These are phyloP conservation scores for Microctonus aethiopoides DNA, from an alignment of 2,888 invertebrate genomes.

Conservation along the genomic window DNA sequence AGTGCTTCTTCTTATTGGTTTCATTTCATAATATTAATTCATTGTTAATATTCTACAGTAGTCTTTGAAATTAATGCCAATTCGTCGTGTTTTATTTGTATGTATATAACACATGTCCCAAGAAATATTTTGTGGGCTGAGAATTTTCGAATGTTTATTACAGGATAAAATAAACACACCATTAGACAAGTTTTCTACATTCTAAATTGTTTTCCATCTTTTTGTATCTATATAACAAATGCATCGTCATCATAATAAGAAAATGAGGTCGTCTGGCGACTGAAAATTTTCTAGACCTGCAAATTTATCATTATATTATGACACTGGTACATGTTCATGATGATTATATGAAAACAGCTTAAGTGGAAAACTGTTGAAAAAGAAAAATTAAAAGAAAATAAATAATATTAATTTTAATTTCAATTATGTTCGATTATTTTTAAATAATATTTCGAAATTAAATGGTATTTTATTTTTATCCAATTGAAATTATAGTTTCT, in stretches of 20 bases:
- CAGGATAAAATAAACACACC: not conserved
- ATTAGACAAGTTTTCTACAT: not conserved
- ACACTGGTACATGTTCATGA: not conserved
- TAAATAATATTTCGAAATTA: too few species aligned
- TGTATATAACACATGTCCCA: too few species aligned
- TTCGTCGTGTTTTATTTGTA: not conserved
- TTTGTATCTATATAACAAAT: not conserved
- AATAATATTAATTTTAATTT: too few species aligned
- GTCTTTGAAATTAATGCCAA: not conserved
- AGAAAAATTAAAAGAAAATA: too few species aligned
- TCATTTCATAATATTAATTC: not conserved
- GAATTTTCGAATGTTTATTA: too few species aligned
- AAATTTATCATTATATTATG: not conserved
- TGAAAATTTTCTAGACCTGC: not conserved
- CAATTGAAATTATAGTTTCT: too few species aligned
- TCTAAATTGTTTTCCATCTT: not conserved
- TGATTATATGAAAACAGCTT: not conserved
- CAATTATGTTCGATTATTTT: too few species aligned
- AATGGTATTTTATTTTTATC: too few species aligned
- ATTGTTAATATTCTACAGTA: not conserved
- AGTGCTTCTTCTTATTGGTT: not conserved
- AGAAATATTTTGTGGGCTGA: too few species aligned
- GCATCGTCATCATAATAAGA: constrained; percentile 1
- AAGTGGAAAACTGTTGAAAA: too few species aligned
- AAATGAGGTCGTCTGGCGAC: not conserved